phyloP scores from a whole-genome alignment of 1,140 invertebrate species.

The Dendrolimus punctatus region DNA sequence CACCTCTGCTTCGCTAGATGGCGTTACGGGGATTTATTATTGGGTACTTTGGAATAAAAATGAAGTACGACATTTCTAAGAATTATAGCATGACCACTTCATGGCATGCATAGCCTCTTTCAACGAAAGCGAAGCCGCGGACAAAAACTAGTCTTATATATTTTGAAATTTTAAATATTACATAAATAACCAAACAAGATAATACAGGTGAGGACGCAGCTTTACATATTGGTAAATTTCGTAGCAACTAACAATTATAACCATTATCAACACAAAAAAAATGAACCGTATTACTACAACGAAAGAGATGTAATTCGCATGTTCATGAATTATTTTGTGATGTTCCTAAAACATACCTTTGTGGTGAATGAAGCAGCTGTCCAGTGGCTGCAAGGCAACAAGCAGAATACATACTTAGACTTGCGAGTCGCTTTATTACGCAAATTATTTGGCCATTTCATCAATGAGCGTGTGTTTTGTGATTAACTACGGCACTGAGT shows the following conservation, averaged over 20 bases:
- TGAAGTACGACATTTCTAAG: no score
- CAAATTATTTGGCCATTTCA: conserved; percentile 12
- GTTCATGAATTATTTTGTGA: no score
- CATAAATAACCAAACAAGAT: no score
- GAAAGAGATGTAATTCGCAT: conserved; percentile 6
- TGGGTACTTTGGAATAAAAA: no score
- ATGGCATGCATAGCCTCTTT: no score
- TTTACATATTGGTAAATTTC: conserved; percentile 39
- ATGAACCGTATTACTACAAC: neutral
- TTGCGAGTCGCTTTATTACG: conserved; percentile 10
- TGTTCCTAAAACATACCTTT: conserved; percentile 2
- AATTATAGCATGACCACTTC: no score
- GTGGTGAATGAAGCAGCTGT: conserved; percentile 32
- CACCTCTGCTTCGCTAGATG: no score
- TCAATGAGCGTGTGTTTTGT: conserved; percentile 5
- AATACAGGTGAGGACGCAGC: conserved; percentile 18
- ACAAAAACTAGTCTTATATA: no score
- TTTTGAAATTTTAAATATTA: no score
- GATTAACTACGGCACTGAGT: no score
- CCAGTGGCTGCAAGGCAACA: conserved; percentile 14
- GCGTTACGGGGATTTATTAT: no score
- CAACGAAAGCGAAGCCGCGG: no score
- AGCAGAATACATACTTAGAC: conserved; percentile 16
- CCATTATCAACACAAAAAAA: neutral
- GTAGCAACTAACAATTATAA: conserved; percentile 1